These are phyloP conservation scores for Hemibagrus guttatus DNA, from an alignment of 2,797 vertebrate genomes.

Conservation along the genomic window DNA sequence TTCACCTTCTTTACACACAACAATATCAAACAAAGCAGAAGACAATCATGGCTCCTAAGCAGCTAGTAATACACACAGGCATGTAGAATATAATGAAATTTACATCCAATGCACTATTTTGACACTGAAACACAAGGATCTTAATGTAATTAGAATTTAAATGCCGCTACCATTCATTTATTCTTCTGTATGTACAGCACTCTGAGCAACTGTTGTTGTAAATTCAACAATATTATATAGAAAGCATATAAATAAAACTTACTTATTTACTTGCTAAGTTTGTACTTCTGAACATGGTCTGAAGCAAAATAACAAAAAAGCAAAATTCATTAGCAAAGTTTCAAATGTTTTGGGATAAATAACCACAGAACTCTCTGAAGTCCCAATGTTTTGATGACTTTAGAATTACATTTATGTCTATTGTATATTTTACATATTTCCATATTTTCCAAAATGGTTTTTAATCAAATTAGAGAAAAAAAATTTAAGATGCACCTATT, in stretches of 20 bases:
- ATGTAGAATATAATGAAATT: too few relatives aligned
- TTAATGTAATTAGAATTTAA: too few relatives aligned
- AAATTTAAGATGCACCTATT: not conserved
- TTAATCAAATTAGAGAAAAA: not conserved
- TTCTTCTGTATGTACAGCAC: not conserved
- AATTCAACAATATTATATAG: not conserved
- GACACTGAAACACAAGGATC: too few relatives aligned
- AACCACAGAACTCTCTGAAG: not conserved
- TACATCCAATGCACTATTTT: too few relatives aligned
- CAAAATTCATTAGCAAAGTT: not conserved
- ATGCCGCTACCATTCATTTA: not conserved
- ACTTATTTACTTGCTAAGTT: not conserved
- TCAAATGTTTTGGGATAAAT: not conserved
- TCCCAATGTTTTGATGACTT: not conserved
- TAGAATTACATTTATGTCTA: not conserved
- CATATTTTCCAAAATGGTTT: not conserved
- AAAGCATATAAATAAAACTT: not conserved
- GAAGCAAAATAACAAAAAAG: not conserved
- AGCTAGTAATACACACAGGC: too few relatives aligned
- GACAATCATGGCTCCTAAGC: too few relatives aligned
- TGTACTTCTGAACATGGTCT: not conserved
- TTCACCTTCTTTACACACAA: too few relatives aligned
- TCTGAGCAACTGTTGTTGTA: too few relatives aligned
- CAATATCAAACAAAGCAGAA: too few relatives aligned
- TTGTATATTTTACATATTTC: not conserved